Percentiles rank a stretch among this genome's conserved stretches.
These are phyloP conservation scores for Pyrrhosoma nymphula DNA, from an alignment of 2,888 invertebrate genomes.

Conservation along the genomic window DNA sequence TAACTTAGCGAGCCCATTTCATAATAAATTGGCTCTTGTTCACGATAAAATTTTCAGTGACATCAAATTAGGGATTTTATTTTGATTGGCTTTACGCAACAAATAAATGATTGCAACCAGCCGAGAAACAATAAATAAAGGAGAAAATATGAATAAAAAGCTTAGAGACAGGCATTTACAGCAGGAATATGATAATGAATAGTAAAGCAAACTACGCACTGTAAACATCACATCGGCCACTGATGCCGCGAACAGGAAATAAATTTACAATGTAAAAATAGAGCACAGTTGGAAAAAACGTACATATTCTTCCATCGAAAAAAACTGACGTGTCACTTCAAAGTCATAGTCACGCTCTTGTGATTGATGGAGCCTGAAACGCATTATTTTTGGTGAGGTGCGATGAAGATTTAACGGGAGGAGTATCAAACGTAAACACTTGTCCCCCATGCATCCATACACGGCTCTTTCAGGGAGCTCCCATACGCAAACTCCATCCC, in stretches of 20 bases:
- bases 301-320: neutral
- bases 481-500: neutral
- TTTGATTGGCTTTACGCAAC: too few species aligned
- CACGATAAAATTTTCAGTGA: too few species aligned
- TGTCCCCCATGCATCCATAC: neutral
- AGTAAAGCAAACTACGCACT: too few species aligned
- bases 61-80: too few species aligned
- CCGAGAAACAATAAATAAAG: too few species aligned
- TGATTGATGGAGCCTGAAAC: neutral
- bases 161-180: neutral
- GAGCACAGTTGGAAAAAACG: neutral
- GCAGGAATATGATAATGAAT: too few species aligned
- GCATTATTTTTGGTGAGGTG: neutral
- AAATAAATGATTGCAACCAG: too few species aligned
- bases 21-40: too few species aligned
- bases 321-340: neutral
- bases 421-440: neutral
- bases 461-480: neutral
- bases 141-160: too few species aligned
- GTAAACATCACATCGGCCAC: too few species aligned
- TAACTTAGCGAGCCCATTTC: too few species aligned
- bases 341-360: neutral
- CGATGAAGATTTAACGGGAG: conserved; percentile 11
- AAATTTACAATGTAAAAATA: neutral
- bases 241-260: neutral